These are phyloP conservation scores for Aleiodes sp. DNA, from an alignment of 1,140 invertebrate species.

Conservation along the genomic window DNA sequence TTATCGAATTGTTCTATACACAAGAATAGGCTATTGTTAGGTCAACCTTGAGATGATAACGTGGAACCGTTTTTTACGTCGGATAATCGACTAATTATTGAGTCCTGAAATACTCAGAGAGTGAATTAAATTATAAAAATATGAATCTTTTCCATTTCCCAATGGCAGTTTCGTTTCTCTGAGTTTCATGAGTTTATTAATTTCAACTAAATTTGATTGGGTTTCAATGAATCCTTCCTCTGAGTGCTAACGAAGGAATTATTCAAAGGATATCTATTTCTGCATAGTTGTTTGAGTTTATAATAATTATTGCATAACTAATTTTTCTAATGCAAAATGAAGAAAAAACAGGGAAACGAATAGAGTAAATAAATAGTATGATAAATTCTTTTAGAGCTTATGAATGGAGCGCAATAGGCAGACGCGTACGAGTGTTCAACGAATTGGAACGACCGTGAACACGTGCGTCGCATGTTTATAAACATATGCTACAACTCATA, in stretches of 20 bases:
- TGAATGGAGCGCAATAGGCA: constrained; percentile 28
- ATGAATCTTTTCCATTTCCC: too few species aligned
- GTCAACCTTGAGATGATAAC: too few species aligned
- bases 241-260: background rate
- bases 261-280: background rate
- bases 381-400: background rate
- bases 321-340: background rate
- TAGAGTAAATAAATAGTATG: background rate
- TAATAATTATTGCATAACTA: constrained; percentile 6
- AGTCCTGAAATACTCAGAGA: too few species aligned
- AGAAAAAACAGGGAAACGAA: background rate
- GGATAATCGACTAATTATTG: too few species aligned
- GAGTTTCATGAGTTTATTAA: too few species aligned
- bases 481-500: background rate
- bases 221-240: too few species aligned
- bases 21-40: background rate
- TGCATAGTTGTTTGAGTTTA: background rate
- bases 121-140: too few species aligned
- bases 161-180: too few species aligned
- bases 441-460: constrained; percentile 8
- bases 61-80: too few species aligned
- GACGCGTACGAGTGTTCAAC: background rate
- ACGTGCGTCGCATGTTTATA: constrained; percentile 7
- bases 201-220: too few species aligned
- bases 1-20: background rate